These are phyloP conservation scores for Frankliniella fusca DNA, from an alignment of 2,888 invertebrate species.

Conservation along the genomic window DNA sequence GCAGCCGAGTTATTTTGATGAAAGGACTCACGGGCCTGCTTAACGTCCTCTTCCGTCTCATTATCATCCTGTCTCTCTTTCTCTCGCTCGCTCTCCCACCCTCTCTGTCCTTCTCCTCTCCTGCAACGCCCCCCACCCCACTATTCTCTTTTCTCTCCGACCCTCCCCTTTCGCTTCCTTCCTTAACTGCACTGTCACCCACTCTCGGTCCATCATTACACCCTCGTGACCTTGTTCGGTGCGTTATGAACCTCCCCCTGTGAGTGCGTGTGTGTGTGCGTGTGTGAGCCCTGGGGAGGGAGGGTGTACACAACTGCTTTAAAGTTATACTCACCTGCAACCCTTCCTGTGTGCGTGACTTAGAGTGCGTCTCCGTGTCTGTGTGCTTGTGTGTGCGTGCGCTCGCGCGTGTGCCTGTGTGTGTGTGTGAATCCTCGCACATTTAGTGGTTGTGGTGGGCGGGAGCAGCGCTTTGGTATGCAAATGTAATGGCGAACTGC, in stretches of 20 bases:
- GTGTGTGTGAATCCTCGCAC: background rate
- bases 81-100: background rate
- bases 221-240: background rate
- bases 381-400: background rate
- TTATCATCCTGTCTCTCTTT: background rate
- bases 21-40: background rate
- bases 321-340: constrained; percentile 24
- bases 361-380: background rate
- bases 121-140: background rate
- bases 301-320: constrained; percentile 15
- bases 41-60: background rate
- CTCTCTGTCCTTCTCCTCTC: background rate
- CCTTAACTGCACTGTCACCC: background rate
- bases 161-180: background rate
- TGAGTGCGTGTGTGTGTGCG: background rate
- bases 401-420: background rate
- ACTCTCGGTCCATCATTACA: background rate
- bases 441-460: constrained; percentile 17
- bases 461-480: constrained; percentile 20
- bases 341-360: background rate
- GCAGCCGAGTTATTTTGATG: constrained; percentile 13
- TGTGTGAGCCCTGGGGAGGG: background rate
- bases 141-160: background rate
- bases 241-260: background rate
- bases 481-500: constrained; percentile 7